Conservation (phyloP, 2,888 invertebrate genomes). For the Morinoia aosen region DNA sequence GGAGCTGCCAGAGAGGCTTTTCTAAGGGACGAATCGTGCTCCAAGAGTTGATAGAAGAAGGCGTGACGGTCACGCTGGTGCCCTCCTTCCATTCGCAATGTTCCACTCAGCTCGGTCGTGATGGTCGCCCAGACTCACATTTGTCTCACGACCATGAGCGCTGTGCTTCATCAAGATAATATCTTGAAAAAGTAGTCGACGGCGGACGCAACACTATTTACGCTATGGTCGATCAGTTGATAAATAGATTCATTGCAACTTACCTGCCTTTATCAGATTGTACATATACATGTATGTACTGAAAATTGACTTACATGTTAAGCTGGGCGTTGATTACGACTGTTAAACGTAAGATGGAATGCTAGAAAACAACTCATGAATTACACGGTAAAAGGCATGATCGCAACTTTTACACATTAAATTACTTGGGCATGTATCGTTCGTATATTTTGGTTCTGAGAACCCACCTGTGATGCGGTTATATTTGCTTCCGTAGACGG, state of each 20-base stretch:
- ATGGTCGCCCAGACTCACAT: slow-evolving; percentile 27
- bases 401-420: background rate
- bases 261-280: background rate
- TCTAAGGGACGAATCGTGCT: slow-evolving; percentile 53
- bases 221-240: background rate
- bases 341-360: background rate
- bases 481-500: background rate
- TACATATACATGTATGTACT: background rate
- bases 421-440: background rate
- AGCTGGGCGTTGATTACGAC: background rate
- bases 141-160: slow-evolving; percentile 47
- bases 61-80: slow-evolving; percentile 51
- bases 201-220: slow-evolving; percentile 18
- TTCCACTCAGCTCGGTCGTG: slow-evolving; percentile 48
- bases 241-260: slow-evolving; percentile 33
- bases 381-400: background rate
- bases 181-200: slow-evolving; percentile 38
- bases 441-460: no score
- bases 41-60: slow-evolving; percentile 45
- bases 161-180: slow-evolving; percentile 40
- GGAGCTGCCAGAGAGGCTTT: slow-evolving; percentile 51
- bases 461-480: background rate
- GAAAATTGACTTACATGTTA: background rate
- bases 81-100: slow-evolving; percentile 52
- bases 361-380: background rate